Percentiles rank a stretch among this genome's conserved stretches.
Conservation (phyloP, 2,888 invertebrate genomes). For the Thymelicus acteon region DNA sequence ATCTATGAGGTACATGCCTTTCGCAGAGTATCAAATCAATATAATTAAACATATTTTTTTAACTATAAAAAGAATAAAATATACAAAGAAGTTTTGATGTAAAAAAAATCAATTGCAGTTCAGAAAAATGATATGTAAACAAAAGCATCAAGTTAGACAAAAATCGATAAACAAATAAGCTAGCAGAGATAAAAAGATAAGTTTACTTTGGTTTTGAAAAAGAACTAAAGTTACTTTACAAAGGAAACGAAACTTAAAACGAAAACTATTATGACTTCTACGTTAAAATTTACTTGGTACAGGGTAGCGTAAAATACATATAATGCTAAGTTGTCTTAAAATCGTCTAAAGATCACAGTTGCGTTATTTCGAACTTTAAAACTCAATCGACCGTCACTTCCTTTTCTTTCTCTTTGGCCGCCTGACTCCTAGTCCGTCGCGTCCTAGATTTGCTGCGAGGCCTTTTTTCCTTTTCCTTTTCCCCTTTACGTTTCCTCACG, state of each 20-base stretch:
- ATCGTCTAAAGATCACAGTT: slow-evolving; percentile 70
- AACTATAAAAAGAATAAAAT: slow-evolving; percentile 11
- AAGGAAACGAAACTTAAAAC: slow-evolving; percentile 20
- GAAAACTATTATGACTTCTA: slow-evolving; percentile 19
- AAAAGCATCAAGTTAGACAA: background rate
- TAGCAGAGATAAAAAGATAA: background rate
- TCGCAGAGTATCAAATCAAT: background rate
- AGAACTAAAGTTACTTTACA: slow-evolving; percentile 10
- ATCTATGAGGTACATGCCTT: slow-evolving; percentile 18
- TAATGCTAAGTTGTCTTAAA: slow-evolving; percentile 56
- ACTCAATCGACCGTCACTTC: slow-evolving; percentile 67
- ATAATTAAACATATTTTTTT: slow-evolving; percentile 3
- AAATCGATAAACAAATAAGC: background rate
- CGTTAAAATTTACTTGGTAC: slow-evolving; percentile 24
- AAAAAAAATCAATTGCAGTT: slow-evolving; percentile 3
- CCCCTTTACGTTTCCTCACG: slow-evolving; percentile 67
- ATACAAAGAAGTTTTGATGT: slow-evolving; percentile 3
- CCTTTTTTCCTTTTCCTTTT: slow-evolving; percentile 61
- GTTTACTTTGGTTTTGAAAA: slow-evolving; percentile 32
- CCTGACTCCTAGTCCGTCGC: slow-evolving; percentile 74
- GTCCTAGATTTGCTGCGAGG: slow-evolving; percentile 74
- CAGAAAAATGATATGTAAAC: slow-evolving; percentile 5
- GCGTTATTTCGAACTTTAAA: slow-evolving; percentile 49
- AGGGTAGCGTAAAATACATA: slow-evolving; percentile 30
- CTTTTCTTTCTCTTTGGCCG: slow-evolving; percentile 60